Conservation (phyloP, 1,140 invertebrate species). For the Periplaneta americana region DNA sequence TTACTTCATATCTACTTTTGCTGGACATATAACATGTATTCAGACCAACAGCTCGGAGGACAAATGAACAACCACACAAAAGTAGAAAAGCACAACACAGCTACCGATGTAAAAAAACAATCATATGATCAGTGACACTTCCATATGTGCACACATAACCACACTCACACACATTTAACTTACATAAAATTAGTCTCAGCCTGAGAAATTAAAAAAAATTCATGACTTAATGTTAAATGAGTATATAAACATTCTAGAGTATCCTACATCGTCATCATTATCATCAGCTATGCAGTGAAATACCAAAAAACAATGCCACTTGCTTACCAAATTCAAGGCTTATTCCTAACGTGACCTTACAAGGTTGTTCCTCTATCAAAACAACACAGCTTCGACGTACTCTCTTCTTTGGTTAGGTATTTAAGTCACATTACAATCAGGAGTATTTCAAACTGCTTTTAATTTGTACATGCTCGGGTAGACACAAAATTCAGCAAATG, state of each 20-base stretch:
- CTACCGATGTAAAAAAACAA: background rate
- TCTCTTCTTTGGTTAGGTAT: background rate
- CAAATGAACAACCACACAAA: background rate
- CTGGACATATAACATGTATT: background rate
- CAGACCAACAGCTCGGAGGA: background rate
- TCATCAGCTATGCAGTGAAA: too few species aligned
- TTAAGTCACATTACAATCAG: too few species aligned
- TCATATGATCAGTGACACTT: background rate
- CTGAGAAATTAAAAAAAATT: background rate
- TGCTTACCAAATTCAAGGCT: background rate
- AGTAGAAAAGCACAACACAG: constrained; percentile 8
- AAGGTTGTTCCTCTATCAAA: background rate
- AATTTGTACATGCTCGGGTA: background rate
- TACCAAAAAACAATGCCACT: background rate
- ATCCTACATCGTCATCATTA: too few species aligned
- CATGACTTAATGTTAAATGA: background rate
- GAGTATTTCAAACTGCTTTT: too few species aligned
- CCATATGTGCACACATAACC: background rate
- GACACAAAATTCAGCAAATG: background rate
- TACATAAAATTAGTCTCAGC: background rate
- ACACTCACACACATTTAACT: background rate
- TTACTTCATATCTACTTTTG: background rate
- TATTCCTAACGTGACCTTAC: background rate
- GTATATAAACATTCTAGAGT: background rate
- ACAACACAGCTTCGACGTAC: background rate